Percentiles rank a stretch among this genome's conserved stretches.
Conservation (phyloP, 2,888 invertebrate species). For the Ophonus ardosiacus region DNA sequence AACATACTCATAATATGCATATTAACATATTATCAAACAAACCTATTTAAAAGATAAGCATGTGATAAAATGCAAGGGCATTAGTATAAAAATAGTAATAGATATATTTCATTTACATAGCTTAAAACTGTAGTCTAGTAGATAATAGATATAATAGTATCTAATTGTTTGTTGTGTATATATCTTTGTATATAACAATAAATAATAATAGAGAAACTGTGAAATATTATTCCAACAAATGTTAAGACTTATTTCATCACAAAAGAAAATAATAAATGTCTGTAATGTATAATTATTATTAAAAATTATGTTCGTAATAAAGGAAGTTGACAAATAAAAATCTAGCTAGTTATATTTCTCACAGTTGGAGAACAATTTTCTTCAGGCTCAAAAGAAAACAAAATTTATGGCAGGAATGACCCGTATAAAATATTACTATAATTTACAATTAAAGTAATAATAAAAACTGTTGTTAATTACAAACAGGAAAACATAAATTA, state of each 20-base stretch:
- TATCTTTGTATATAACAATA: background rate
- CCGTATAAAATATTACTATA: slow-evolving; percentile 28
- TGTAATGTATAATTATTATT: background rate
- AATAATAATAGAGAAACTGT: background rate
- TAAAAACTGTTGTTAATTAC: slow-evolving; percentile 37
- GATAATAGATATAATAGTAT: background rate
- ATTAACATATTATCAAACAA: background rate
- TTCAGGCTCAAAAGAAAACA: background rate
- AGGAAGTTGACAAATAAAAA: slow-evolving; percentile 26
- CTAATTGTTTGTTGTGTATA: background rate
- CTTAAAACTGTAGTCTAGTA: background rate
- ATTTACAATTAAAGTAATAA: slow-evolving; percentile 41
- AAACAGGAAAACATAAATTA: slow-evolving; percentile 49
- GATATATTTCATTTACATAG: background rate
- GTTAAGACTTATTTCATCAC: background rate
- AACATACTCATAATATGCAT: background rate
- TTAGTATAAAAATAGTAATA: background rate
- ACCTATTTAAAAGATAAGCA: background rate
- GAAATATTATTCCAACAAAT: background rate
- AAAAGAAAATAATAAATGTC: background rate
- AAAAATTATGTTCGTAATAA: slow-evolving; percentile 4
- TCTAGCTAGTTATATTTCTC: slow-evolving; percentile 20
- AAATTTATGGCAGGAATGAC: slow-evolving; percentile 2
- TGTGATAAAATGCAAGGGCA: background rate
- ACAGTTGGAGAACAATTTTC: slow-evolving; percentile 19